A percentile compares a stretch with the other conserved stretches of the same genome.
phyloP scores from a whole-genome alignment of 2,797 vertebrate species.

The Urosaurus nigricauda region DNA sequence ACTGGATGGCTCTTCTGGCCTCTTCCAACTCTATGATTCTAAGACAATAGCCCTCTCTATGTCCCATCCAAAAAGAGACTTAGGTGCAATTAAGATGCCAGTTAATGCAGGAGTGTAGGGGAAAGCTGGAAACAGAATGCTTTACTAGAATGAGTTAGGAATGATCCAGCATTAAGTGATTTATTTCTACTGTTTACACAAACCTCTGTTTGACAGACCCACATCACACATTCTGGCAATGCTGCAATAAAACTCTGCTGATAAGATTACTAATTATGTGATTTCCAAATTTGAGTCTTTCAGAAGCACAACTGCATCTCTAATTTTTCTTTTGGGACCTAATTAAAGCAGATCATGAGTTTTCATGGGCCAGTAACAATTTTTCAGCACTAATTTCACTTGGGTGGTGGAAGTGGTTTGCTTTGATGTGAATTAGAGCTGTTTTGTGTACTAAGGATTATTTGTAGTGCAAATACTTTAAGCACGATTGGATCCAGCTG shows the following conservation, averaged over 20 bases:
- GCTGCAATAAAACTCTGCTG: background rate
- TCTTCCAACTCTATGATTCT: no score
- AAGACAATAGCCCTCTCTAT: no score
- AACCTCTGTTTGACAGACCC: no score
- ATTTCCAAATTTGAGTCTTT: background rate
- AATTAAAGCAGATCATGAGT: background rate
- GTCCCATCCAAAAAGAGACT: no score
- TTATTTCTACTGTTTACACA: background rate
- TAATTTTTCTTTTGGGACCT: background rate
- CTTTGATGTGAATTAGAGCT: constrained; percentile 43
- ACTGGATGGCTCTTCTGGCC: no score
- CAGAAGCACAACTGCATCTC: background rate
- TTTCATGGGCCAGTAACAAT: constrained; percentile 5
- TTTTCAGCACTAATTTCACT: constrained; percentile 55
- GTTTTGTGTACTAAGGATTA: constrained; percentile 49
- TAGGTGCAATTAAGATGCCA: no score
- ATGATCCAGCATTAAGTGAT: background rate
- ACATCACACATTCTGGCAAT: no score
- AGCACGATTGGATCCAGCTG: constrained; percentile 49
- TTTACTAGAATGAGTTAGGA: background rate
- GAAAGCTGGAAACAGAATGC: background rate
- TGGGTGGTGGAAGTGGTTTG: constrained; percentile 40
- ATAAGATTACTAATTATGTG: background rate
- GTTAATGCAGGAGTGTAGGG: background rate
- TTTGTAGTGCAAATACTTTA: constrained; percentile 44